Percentiles rank a stretch among this genome's conserved stretches.
Evolutionary conservation across 2,888 invertebrate genomes (phyloP).

Genomic region (Leptodirus hochenwartii): DNA sequence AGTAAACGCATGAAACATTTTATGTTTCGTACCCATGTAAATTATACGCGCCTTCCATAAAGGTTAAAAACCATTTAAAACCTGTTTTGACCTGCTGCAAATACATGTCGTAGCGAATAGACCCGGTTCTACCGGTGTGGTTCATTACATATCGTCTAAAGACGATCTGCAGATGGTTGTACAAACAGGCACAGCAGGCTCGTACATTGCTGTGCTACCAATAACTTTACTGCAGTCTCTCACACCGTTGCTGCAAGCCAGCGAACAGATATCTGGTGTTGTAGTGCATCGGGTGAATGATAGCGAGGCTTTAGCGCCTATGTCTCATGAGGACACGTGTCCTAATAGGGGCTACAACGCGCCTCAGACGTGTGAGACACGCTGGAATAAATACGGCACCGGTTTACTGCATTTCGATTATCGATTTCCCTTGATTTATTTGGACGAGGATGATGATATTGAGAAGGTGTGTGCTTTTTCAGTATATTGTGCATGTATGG

Average conservation of each 20-base stretch:
- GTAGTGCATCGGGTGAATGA: constrained; percentile 35
- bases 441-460: constrained; percentile 42
- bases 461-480: constrained; percentile 36
- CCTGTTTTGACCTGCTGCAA: constrained; percentile 4
- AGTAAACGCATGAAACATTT: constrained; percentile 24
- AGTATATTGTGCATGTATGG: too few species aligned
- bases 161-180: constrained; percentile 59
- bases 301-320: constrained; percentile 2
- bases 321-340: constrained; percentile 50
- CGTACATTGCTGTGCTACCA: constrained; percentile 60
- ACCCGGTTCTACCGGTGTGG: constrained; percentile 68
- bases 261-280: constrained; percentile 44
- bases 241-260: constrained; percentile 30
- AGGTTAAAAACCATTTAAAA: not conserved
- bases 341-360: constrained; percentile 58
- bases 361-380: constrained; percentile 24
- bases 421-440: constrained; percentile 66
- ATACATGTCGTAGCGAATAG: constrained; percentile 37
- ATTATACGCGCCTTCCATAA: not conserved
- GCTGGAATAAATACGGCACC: constrained; percentile 71
- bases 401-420: constrained; percentile 38
- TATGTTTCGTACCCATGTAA: constrained; percentile 3
- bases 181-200: constrained; percentile 50
- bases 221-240: constrained; percentile 43
- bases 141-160: constrained; percentile 48